A percentile compares a stretch with the other conserved stretches of the same genome.
phyloP scores from a whole-genome alignment of 2,113 vertebrate genomes.

The Limanda limanda region DNA sequence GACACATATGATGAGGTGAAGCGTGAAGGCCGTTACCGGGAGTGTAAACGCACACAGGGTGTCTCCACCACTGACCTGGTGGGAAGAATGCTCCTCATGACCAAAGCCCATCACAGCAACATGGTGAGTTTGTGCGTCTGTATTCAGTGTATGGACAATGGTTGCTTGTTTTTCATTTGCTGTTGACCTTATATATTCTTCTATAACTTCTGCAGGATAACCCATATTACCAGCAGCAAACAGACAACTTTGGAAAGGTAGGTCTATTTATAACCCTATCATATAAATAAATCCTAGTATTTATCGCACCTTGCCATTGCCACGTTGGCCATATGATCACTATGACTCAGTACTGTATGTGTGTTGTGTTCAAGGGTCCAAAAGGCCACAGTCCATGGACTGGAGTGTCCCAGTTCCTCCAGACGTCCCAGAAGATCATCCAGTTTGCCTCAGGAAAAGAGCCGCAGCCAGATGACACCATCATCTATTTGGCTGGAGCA shows the following conservation, averaged over 20 bases:
- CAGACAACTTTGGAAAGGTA: conserved; percentile 97
- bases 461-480: conserved; percentile 90
- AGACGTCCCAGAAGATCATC: conserved; percentile 99
- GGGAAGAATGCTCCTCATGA: conserved; percentile 97
- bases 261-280: background rate
- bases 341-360: background rate
- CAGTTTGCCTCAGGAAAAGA: conserved; percentile 98
- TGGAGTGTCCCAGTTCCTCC: conserved; percentile 96
- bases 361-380: conserved; percentile 82
- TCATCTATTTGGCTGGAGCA: conserved; percentile 97
- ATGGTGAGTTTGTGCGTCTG: conserved; percentile 82
- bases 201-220: conserved; percentile 84
- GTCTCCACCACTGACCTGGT: conserved; percentile 98
- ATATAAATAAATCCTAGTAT: background rate
- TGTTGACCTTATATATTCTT: conserved; percentile 7
- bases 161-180: background rate
- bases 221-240: conserved; percentile 92
- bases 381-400: conserved; percentile 95
- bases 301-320: background rate
- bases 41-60: conserved; percentile 96
- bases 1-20: conserved; percentile 98
- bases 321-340: background rate
- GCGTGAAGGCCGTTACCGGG: conserved; percentile 89
- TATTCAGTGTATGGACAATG: background rate
- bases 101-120: conserved; percentile 97